Evolutionary conservation across 1,140 invertebrate species (phyloP), one percentile per base, ranked within the genome.

Genomic region (Lepidotrigona ventralis): DNA sequence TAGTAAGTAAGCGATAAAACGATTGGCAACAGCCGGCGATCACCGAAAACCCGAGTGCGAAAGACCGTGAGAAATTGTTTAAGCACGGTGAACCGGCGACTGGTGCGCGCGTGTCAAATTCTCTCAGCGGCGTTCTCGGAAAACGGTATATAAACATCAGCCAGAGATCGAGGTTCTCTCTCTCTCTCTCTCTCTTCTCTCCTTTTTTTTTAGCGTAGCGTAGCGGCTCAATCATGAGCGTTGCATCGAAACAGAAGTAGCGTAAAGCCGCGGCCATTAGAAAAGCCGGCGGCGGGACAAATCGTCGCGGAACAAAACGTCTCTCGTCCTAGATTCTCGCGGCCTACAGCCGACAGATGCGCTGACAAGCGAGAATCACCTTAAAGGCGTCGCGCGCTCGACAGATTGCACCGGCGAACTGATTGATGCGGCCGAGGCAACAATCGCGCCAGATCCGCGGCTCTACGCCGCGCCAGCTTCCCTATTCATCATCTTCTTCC

Each of bases 381-480:
- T 88, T 87, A 90, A 91, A 92, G 86, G 88, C 90, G 90, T 89
- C 90, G 90, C 88, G 89, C 80, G 83, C 90, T 88, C 87, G 81
- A 89, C 90, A 91, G 90, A 91, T 91, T 91, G 90, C 90, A 86
- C 85, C 79, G 83, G 68, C 84, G 78, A n/a, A 85, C 92, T 92
- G 93, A 93, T 93, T 93, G 95, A 93, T 95, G 93, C 94, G 56
- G 93, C 89, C 93, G 86, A 86, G 39, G 92, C 95, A 89, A 94
- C 95, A 94, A 94, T 94, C 93, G 66, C 93, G 79, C 60, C 81
- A 66, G 77, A 60, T 70, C 93, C 81, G 92, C 93, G 69, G 77
- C 54, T 71, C 93, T 80, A 91, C 93, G 93, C 64, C 26, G 90
- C 73, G 94, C 17, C 94, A 94, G 56, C 94, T 95, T 91, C 94